A percentile compares a stretch with the other conserved stretches of the same genome.
Evolutionary conservation across 2,888 invertebrate genomes (phyloP).

Genomic region (Netelia fuscicornis): DNA sequence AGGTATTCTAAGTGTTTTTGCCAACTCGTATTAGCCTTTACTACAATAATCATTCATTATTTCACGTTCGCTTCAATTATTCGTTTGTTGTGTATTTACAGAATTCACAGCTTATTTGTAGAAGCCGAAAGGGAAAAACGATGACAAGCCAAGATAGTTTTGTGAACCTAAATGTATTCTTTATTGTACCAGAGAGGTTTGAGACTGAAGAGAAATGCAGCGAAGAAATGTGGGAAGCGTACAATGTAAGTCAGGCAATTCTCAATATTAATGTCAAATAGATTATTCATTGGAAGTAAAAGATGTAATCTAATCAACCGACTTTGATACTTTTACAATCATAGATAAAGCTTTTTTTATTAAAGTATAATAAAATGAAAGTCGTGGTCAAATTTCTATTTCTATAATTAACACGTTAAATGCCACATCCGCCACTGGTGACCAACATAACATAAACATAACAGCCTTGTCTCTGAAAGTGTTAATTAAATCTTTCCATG

Average conservation of each 20-base stretch:
- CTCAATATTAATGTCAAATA: neutral
- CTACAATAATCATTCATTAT: neutral
- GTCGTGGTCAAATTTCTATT: too few species aligned
- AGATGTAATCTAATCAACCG: neutral
- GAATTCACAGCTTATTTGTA: neutral
- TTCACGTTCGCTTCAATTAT: neutral
- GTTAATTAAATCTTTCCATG: neutral
- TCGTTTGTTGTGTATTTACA: neutral
- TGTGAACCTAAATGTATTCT: slow-evolving; percentile 80
- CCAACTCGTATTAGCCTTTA: too few species aligned
- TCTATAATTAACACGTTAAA: too few species aligned
- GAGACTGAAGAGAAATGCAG: slow-evolving; percentile 86
- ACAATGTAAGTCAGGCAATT: slow-evolving; percentile 85
- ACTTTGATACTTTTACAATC: neutral
- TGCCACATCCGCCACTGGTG: too few species aligned
- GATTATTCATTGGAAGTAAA: neutral
- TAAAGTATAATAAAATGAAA: too few species aligned
- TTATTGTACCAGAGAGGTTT: slow-evolving; percentile 86
- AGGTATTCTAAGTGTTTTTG: neutral
- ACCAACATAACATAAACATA: too few species aligned
- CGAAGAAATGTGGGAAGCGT: slow-evolving; percentile 88
- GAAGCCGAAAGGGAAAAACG: neutral
- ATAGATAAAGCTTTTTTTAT: too few species aligned
- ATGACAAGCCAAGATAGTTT: slow-evolving; percentile 75
- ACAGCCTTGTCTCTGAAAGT: too few species aligned